Base-by-base conservation (phyloP, 1,140 invertebrate species). In the Lepidurus arcticus region DNA sequence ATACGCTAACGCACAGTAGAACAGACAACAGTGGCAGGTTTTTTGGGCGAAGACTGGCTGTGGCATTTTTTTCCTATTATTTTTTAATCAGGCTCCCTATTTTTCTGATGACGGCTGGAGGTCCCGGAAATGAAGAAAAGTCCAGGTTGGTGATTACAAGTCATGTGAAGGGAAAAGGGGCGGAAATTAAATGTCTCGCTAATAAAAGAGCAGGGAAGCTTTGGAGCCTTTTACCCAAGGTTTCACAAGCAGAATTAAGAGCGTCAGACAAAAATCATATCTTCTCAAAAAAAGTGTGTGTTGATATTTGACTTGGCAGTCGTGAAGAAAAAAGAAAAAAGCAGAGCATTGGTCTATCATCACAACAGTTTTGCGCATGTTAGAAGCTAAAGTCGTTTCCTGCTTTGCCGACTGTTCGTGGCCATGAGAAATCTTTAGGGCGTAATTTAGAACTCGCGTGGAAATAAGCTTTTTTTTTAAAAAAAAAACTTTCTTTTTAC, bases 231-330 rank as follows among this genome's bases (percentile, higher is more conserved):
- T 65, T 65, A 65, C 53, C 53, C 53, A 65, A 65, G 53, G 53
- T 65, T 65, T 65, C 53, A 65, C 53, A 65, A 65, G 53, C 53
- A 34, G 53, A 65, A 65, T 65, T 65, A 65, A 65, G n/a, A 65
- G 53, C 53, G 53, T 65, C 53, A 65, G 53, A 65, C 21, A 65
- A 47, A 47, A 47, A 65, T 34, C n/a, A 65, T 65, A 65, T 65
- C 53, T n/a, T 4, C 13, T 3, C 47, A 65, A 21, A 65, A 7
- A 65, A 65, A 21, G 13, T n/a, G 7, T 21, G 21, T 21, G 53
- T 65, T 65, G n/a, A 65, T 65, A 65, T 65, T 65, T 65, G 53
- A 65, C 9, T 65, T 65, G 53, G 53, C 53, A 65, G 53, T 21
- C 53, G 53, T 13, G 53, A n/a, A 21, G 6, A 0, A 11, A 11